phyloP scores from a whole-genome alignment of 2,888 invertebrate species.

The Hirtodrosophila duncani region DNA sequence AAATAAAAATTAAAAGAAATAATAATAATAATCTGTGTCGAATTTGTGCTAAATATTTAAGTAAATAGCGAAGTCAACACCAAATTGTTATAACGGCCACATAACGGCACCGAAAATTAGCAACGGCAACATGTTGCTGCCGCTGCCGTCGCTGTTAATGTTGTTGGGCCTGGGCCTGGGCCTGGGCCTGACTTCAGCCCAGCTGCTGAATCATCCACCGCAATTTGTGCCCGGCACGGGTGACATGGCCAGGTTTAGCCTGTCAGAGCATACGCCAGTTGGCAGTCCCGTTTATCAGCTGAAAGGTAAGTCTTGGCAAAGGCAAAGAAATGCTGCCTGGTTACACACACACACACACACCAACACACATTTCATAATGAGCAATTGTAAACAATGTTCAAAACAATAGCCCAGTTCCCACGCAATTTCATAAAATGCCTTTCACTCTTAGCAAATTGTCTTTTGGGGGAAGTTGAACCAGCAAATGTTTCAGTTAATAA shows the following conservation, averaged over 20 bases:
- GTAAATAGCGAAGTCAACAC: constrained; percentile 35
- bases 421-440: constrained; percentile 45
- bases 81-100: constrained; percentile 36
- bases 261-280: constrained; percentile 86
- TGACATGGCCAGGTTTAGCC: constrained; percentile 87
- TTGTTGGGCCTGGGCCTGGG: no score
- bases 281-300: constrained; percentile 88
- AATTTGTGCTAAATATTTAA: constrained; percentile 57
- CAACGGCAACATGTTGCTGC: constrained; percentile 61
- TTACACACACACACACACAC: no score
- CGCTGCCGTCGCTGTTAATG: constrained; percentile 34
- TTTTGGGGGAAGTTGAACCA: not conserved
- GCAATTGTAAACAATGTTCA: constrained; percentile 18
- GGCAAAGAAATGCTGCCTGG: constrained; percentile 15
- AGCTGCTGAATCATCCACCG: constrained; percentile 85
- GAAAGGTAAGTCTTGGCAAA: constrained; percentile 80
- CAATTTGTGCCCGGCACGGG: constrained; percentile 86
- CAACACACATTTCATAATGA: constrained; percentile 33
- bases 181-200: constrained; percentile 62
- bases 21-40: constrained; percentile 25
- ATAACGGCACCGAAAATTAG: constrained; percentile 59
- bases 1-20: not conserved
- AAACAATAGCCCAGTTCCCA: constrained; percentile 56
- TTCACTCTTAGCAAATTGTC: constrained; percentile 41
- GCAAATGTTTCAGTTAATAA: not conserved